Percentiles rank a stretch among this genome's conserved stretches.
Evolutionary conservation across 1,140 invertebrate genomes (phyloP).

Genomic region (Hestina assimilis): DNA sequence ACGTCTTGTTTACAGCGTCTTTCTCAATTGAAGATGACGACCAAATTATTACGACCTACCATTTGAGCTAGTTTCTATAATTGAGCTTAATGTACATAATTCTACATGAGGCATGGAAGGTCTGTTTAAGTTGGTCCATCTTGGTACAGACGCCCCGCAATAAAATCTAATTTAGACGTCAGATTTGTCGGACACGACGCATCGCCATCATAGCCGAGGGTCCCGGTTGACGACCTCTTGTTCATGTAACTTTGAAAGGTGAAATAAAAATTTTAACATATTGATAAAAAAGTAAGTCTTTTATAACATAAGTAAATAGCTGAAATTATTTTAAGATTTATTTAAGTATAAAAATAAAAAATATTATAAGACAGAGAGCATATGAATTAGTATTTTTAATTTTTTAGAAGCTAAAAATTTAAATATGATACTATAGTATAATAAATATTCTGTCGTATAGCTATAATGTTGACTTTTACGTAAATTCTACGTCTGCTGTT

Average conservation of each 20-base stretch:
- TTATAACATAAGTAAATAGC: no score
- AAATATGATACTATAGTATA: no score
- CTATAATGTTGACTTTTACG: background rate
- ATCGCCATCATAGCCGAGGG: slow-evolving; percentile 43
- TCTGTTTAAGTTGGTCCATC: slow-evolving; percentile 40
- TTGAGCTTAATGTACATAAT: background rate
- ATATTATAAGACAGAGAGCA: no score
- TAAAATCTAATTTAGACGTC: slow-evolving; percentile 78
- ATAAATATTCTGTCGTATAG: no score
- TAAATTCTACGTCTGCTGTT: background rate
- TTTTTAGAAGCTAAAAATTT: no score
- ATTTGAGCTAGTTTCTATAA: slow-evolving; percentile 22
- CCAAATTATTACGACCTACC: slow-evolving; percentile 38
- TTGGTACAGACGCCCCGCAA: slow-evolving; percentile 65
- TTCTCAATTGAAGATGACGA: slow-evolving; percentile 53
- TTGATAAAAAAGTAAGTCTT: no score
- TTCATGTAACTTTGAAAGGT: slow-evolving; percentile 6
- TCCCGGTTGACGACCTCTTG: slow-evolving; percentile 59
- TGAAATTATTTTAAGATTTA: no score
- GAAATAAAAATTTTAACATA: no score
- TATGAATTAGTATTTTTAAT: no score
- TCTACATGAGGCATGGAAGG: slow-evolving; percentile 26
- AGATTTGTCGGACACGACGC: slow-evolving; percentile 68
- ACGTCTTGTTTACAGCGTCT: slow-evolving; percentile 57
- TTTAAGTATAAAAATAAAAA: no score